phyloP scores from a whole-genome alignment of 2,888 invertebrate species.

The Scotopteryx bipunctaria region DNA sequence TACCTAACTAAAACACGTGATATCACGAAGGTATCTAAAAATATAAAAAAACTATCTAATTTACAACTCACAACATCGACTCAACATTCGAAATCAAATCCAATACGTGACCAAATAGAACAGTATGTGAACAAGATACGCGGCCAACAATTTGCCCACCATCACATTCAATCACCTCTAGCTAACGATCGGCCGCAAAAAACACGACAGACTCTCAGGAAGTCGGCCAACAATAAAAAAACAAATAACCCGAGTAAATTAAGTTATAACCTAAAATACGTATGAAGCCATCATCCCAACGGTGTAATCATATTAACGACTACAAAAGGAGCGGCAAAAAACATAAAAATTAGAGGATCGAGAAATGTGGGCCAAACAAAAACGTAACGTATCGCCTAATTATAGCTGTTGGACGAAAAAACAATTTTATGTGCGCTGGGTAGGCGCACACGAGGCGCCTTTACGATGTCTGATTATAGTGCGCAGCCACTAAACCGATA shows the following conservation, averaged over 20 bases:
- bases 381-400: constrained; percentile 82
- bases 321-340: constrained; percentile 82
- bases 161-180: constrained; percentile 80
- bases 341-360: constrained; percentile 82
- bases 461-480: constrained; percentile 53
- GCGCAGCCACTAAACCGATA: constrained; percentile 40
- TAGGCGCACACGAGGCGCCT: constrained; percentile 66
- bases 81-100: constrained; percentile 53
- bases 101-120: constrained; percentile 57
- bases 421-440: constrained; percentile 77
- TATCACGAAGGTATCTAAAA: constrained; percentile 43
- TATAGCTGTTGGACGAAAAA: constrained; percentile 81
- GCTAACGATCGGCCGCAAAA: constrained; percentile 77
- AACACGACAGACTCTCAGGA: constrained; percentile 81
- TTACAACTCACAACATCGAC: constrained; percentile 49
- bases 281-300: constrained; percentile 83
- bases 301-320: constrained; percentile 84
- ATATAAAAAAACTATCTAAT: constrained; percentile 53
- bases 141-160: constrained; percentile 66
- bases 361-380: constrained; percentile 84
- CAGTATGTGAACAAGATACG: constrained; percentile 41
- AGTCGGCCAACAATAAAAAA: constrained; percentile 80
- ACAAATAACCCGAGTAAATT: constrained; percentile 81
- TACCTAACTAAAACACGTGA: constrained; percentile 43
- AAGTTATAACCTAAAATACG: constrained; percentile 84